These are phyloP conservation scores for Sebastes kiyomatsui DNA, from an alignment of 2,797 vertebrate species.

Conservation along the genomic window DNA sequence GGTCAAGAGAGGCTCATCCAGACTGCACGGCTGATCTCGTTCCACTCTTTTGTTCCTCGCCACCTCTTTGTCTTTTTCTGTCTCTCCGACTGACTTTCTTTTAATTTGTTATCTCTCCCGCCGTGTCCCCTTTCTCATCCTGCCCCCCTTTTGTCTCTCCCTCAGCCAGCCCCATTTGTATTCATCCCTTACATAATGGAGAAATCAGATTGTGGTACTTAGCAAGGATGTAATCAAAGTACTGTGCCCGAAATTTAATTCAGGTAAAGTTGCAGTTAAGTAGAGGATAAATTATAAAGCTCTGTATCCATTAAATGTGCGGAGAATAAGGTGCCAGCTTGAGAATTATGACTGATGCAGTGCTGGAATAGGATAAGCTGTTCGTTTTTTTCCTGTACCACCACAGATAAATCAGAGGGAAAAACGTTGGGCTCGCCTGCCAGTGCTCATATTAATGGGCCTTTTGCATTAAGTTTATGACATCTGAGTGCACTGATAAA, in stretches of 20 bases:
- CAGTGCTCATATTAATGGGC: conserved; percentile 59
- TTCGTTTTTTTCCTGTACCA: conserved; percentile 21
- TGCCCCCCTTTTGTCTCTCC: conserved; percentile 16
- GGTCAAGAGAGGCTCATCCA: conserved; percentile 62
- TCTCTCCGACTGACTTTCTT: conserved; percentile 21
- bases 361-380: conserved; percentile 45
- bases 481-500: conserved; percentile 59
- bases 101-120: conserved; percentile 38
- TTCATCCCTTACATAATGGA: conserved; percentile 42
- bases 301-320: conserved; percentile 47
- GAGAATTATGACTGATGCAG: conserved; percentile 68
- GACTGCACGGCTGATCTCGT: conserved; percentile 31
- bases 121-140: neutral
- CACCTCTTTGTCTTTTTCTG: conserved; percentile 19
- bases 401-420: conserved; percentile 67
- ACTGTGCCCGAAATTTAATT: conserved; percentile 49
- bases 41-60: conserved; percentile 32
- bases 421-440: conserved; percentile 24
- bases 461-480: conserved; percentile 73
- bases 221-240: conserved; percentile 55
- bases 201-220: conserved; percentile 57
- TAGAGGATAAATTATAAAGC: conserved; percentile 49
- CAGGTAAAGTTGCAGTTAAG: conserved; percentile 59
- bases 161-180: conserved; percentile 43
- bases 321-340: conserved; percentile 39